Evolutionary conservation across 2,113 vertebrate genomes (phyloP), one percentile per base, ranked within the genome.

Genomic region (Anolis carolinensis): DNA sequence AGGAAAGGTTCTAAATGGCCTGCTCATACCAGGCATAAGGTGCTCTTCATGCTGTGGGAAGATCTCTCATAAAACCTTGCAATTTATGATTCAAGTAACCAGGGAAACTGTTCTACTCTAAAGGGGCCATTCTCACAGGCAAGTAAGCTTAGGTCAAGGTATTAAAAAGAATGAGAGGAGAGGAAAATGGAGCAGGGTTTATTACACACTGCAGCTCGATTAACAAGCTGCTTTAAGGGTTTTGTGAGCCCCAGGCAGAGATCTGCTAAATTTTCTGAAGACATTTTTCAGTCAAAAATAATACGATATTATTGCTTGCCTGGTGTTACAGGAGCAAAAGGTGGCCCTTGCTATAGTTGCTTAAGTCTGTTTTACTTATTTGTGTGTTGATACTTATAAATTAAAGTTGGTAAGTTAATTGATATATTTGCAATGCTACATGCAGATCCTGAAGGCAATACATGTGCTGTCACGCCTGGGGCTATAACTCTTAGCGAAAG

Each of bases 1-100:
- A 76, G 84, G 79, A 30, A 77, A 81, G 32, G 3, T 86, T 83
- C 88, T 62, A 44, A 74, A 65, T 63, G 62, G n/a, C 1, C 30
- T 63, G 36, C 8, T 52, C 25, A 13, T 27, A 50, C 25, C 7
- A 36, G 70, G 39, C 39, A 36, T 74, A 75, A 81, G n/a, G 32
- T 52, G 44, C 9, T 63, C 39, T 67, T 30, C 55, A 36, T 18
- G 14, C 14, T 36, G 44, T 48, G 71, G 67, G 52, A 76, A 76
- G 18, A 32, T 81, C 74, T 81, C 23, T 86, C 36, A 76, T 76
- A 76, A 75, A 63, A 3, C 1, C 59, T 65, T 76, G 30, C 72
- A 48, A 34, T 52, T 25, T 81, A 36, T 67, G 23, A 74, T 75
- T 75, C 4, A 67, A 86, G 70, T 34, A 81, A 81, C 59, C 21